Percentiles rank a stretch among this genome's conserved stretches.
phyloP scores from a whole-genome alignment of 23 tunicate species.

The Trididemnum nubilum region DNA sequence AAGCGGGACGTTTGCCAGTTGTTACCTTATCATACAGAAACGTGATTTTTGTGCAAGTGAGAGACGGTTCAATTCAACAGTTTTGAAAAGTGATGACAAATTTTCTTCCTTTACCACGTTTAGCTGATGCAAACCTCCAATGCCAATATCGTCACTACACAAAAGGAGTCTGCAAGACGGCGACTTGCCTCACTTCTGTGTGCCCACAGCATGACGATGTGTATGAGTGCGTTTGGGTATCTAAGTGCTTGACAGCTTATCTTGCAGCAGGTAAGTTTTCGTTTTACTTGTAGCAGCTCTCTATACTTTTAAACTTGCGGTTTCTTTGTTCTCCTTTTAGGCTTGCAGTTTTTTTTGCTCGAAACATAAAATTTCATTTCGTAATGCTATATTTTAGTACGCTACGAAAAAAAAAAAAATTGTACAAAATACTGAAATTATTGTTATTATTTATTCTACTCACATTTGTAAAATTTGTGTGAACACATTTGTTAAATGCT shows the following conservation, averaged over 20 bases:
- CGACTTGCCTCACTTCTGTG: conserved; percentile 3
- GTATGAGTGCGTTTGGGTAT: conserved; percentile 16
- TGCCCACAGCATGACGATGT: neutral
- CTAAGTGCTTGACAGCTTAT: conserved; percentile 9
- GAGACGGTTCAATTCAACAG: no score
- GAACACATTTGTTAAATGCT: no score
- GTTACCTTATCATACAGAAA: no score
- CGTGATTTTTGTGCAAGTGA: no score
- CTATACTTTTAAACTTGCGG: neutral
- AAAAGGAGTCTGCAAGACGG: conserved; percentile 21
- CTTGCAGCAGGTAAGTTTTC: neutral
- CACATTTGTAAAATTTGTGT: no score
- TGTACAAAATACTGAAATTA: no score
- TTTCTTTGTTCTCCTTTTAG: neutral
- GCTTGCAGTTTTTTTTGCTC: neutral
- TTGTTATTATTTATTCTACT: no score
- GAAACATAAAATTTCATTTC: neutral
- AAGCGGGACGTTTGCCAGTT: no score
- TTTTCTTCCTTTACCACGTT: no score
- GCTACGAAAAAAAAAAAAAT: no score
- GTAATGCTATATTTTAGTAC: neutral
- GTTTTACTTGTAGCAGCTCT: neutral
- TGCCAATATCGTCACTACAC: conserved; percentile 41
- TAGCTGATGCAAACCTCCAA: no score
- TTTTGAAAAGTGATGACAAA: no score